Conservation (phyloP, 2,888 invertebrate species). For the Oxycera nigricornis region DNA sequence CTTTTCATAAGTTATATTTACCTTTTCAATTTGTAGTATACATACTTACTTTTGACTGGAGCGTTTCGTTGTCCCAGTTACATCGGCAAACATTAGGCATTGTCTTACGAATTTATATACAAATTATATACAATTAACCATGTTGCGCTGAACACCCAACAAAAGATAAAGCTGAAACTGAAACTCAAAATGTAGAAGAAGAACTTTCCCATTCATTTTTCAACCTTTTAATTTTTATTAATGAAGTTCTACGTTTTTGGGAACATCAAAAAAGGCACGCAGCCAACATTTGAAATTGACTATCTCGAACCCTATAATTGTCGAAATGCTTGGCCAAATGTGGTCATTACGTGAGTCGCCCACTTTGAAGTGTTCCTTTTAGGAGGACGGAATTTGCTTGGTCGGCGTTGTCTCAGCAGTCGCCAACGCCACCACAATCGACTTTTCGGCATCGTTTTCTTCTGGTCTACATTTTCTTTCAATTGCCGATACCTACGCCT, state of each 20-base stretch:
- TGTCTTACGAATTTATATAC: too few relatives aligned
- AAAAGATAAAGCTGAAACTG: too few relatives aligned
- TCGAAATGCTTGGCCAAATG: conserved; percentile 33
- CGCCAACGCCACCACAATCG: conserved; percentile 6
- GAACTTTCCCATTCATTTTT: conserved; percentile 5
- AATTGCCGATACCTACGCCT: neutral
- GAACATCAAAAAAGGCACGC: conserved; percentile 35
- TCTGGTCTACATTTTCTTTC: conserved; percentile 5
- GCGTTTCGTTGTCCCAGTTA: too few relatives aligned
- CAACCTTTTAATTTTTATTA: conserved; percentile 36
- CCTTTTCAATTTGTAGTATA: too few relatives aligned
- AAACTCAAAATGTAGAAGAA: too few relatives aligned
- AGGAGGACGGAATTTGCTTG: neutral
- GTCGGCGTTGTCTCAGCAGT: neutral
- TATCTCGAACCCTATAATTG: conserved; percentile 36
- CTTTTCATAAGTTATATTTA: too few relatives aligned
- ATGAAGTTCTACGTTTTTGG: conserved; percentile 24
- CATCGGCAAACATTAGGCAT: too few relatives aligned
- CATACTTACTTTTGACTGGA: too few relatives aligned
- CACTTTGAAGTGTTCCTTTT: conserved; percentile 21
- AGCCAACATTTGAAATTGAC: conserved; percentile 31
- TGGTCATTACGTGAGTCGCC: conserved; percentile 40
- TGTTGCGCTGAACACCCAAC: too few relatives aligned
- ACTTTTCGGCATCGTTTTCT: conserved; percentile 28
- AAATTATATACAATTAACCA: too few relatives aligned